A percentile compares a stretch with the other conserved stretches of the same genome.
These are phyloP conservation scores for Yasuhikotakia modesta DNA, from an alignment of 2,797 vertebrate species.

Conservation along the genomic window DNA sequence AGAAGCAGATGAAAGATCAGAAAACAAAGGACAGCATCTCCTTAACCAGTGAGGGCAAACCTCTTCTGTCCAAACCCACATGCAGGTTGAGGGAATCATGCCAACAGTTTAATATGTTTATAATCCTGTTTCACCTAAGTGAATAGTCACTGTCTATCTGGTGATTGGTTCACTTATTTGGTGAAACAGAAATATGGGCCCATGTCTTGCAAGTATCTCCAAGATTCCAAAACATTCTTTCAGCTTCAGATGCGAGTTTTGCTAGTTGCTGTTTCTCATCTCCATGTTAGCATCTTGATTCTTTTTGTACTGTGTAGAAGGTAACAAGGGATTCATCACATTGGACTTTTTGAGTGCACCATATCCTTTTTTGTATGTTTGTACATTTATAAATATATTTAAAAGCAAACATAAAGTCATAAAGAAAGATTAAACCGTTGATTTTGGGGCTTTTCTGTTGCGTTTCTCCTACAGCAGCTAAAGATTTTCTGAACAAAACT, in stretches of 20 bases:
- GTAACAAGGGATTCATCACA: conserved; percentile 63
- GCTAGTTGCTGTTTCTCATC: not conserved
- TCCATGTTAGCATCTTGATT: not conserved
- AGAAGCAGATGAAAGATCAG: conserved; percentile 71
- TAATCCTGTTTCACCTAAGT: not conserved
- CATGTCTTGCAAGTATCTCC: too few relatives aligned
- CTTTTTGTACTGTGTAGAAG: conserved; percentile 43
- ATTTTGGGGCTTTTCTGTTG: conserved; percentile 52
- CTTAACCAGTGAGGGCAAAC: conserved; percentile 78
- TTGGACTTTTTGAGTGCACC: conserved; percentile 46
- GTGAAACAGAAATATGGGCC: not conserved
- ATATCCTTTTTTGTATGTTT: conserved; percentile 64
- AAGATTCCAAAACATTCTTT: conserved; percentile 9
- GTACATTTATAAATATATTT: conserved; percentile 73
- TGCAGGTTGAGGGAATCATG: not conserved
- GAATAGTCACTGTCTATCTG: not conserved
- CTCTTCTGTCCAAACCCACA: conserved; percentile 47
- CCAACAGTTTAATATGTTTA: too few relatives aligned
- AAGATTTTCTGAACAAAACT: not conserved
- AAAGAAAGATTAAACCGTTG: conserved; percentile 56
- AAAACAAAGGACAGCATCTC: conserved; percentile 70
- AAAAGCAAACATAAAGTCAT: conserved; percentile 60
- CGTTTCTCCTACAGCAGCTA: conserved; percentile 39
- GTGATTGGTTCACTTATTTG: not conserved
- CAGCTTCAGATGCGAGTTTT: conserved; percentile 22